These are phyloP conservation scores for Dipus sagitta DNA, from an alignment of 2,797 vertebrate species.

Conservation along the genomic window DNA sequence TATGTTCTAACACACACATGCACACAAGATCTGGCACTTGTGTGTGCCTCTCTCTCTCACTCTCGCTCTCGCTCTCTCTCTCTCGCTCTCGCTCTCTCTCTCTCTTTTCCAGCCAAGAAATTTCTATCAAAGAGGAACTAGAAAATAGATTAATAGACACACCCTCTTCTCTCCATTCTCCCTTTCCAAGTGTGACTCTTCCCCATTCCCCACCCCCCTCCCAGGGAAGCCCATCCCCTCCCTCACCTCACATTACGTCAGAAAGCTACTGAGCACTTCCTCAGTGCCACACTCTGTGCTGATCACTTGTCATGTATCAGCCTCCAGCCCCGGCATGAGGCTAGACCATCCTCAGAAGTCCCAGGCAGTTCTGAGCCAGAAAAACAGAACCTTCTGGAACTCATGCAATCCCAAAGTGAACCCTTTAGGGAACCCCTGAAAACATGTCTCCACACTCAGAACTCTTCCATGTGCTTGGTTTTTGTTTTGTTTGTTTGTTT, in stretches of 20 bases:
- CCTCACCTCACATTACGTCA: neutral
- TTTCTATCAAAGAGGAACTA: conserved; percentile 8
- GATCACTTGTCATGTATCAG: neutral
- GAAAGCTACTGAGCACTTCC: neutral
- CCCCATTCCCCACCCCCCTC: neutral
- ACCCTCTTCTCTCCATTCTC: neutral
- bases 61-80: no score
- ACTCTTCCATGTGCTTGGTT: neutral
- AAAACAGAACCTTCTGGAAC: neutral
- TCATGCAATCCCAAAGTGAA: neutral
- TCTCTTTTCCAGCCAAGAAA: neutral
- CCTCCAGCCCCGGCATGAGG: neutral
- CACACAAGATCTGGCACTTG: no score
- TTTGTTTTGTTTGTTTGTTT: no score
- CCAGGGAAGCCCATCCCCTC: neutral
- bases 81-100: no score
- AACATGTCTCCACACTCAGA: neutral
- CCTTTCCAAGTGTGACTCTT: neutral
- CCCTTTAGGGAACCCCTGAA: neutral
- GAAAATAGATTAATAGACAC: neutral
- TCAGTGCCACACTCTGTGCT: neutral
- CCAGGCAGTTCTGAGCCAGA: neutral
- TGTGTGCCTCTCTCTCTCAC: no score
- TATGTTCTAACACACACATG: neutral
- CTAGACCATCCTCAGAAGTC: neutral